These are phyloP conservation scores for Belonocnema kinseyi DNA, from an alignment of 1,140 invertebrate genomes.

Conservation along the genomic window DNA sequence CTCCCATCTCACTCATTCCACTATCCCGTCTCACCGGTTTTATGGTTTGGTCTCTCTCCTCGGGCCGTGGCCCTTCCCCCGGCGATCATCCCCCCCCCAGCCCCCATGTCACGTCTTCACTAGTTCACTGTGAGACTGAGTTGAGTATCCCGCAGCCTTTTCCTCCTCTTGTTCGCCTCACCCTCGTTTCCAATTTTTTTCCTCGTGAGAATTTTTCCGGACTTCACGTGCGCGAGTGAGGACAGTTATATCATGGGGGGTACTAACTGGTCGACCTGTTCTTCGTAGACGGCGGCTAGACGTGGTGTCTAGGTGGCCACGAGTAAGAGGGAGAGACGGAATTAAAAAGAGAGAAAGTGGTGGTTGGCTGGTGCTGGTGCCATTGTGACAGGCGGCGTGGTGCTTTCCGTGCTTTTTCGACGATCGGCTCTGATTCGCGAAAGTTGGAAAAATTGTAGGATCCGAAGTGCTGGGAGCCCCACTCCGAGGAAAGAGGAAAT, in stretches of 20 bases:
- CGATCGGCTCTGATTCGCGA: neutral
- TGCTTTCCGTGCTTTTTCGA: slow-evolving; percentile 35
- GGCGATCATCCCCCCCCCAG: neutral
- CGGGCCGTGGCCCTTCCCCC: slow-evolving; percentile 8
- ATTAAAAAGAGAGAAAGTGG: slow-evolving; percentile 15
- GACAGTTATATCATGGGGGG: neutral
- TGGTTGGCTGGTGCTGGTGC: slow-evolving; percentile 31
- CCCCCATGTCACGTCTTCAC: slow-evolving; percentile 23
- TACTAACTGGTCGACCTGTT: slow-evolving; percentile 32
- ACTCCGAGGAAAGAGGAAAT: slow-evolving; percentile 49
- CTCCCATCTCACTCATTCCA: slow-evolving; percentile 32
- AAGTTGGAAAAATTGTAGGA: slow-evolving; percentile 6
- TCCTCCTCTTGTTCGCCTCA: slow-evolving; percentile 32
- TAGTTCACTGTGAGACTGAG: neutral
- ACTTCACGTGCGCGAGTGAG: slow-evolving; percentile 48
- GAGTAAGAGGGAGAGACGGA: slow-evolving; percentile 15
- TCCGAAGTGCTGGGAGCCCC: slow-evolving; percentile 29
- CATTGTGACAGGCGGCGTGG: slow-evolving; percentile 48
- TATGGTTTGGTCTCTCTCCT: slow-evolving; percentile 29
- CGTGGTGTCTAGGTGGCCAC: slow-evolving; percentile 23
- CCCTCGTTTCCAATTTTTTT: slow-evolving; percentile 40
- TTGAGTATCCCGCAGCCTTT: slow-evolving; percentile 3
- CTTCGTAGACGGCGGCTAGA: slow-evolving; percentile 30
- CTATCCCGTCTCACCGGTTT: slow-evolving; percentile 22
- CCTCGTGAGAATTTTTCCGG: slow-evolving; percentile 39